These are phyloP conservation scores for Lochmaea capreae DNA, from an alignment of 2,888 invertebrate species.

Conservation along the genomic window DNA sequence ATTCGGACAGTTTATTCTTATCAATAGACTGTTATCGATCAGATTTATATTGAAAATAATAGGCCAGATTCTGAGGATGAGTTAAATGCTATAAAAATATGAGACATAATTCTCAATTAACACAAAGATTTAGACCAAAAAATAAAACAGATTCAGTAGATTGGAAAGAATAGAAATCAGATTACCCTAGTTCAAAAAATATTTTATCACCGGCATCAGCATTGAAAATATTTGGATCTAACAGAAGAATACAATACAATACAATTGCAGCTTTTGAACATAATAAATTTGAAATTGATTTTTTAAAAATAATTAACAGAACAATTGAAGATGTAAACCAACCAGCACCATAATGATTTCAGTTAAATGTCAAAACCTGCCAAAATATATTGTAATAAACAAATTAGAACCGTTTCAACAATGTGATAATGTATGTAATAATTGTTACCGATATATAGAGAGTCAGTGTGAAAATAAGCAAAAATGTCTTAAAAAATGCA, in stretches of 20 bases:
- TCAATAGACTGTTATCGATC: no score
- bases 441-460: constrained; percentile 1
- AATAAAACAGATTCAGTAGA: constrained; percentile 20
- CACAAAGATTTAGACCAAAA: background rate
- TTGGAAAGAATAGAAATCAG: constrained; percentile 15
- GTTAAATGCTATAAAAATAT: constrained; percentile 18
- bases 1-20: no score
- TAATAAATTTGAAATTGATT: constrained; percentile 12
- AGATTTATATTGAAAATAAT: constrained; percentile 21
- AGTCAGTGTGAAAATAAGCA: constrained; percentile 3
- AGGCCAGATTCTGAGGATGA: background rate
- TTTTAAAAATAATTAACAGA: constrained; percentile 10
- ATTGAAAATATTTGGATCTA: background rate
- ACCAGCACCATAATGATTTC: constrained; percentile 8
- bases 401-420: background rate
- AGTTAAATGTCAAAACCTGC: background rate
- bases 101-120: constrained; percentile 13
- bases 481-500: no score
- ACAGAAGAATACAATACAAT: background rate
- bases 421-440: background rate
- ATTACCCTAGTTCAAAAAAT: background rate
- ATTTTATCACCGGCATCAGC: background rate
- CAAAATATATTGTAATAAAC: constrained; percentile 8
- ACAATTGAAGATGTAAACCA: constrained; percentile 7
- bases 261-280: constrained; percentile 8